Base-by-base conservation (phyloP, 2,888 invertebrate species). In the Lydus trimaculatus region DNA sequence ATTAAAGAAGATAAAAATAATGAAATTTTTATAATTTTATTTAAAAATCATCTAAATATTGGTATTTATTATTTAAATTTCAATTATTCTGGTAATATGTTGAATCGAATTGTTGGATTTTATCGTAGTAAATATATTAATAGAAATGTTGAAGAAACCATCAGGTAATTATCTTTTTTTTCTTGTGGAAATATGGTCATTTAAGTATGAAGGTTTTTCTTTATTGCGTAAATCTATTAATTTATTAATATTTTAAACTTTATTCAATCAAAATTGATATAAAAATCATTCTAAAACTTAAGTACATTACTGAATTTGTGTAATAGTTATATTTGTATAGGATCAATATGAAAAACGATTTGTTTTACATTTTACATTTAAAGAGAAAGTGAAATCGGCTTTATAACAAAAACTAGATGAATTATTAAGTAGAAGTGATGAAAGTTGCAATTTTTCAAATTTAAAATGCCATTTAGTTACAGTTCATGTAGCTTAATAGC, bases 71-170 rank as follows among this genome's bases (percentile, higher is more conserved):
- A 87, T 58, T 82, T 94, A 52, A 80, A 83, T 62, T 86, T 94
- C 59, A 83, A 88, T 39, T 95, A 91, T 77, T 84, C 84, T 71
- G 94, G 94, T 0, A 87, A 85, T 67, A 85, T 92, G 78, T 87
- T 87, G 23, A 87, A 89, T 69, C 90, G 90, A 74, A 90, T 92
- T 75, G 89, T 90, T 60, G 94, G 94, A 15, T 88, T 94, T 66
- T 94, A 94, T 83, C 88, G 89, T 76, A 93, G 94, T 73, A 86
- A 86, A 6, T 91, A 94, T 74, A 73, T 72, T 25, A 64, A 25
- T 43, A 13, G 6, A 5, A 43, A 5, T 36, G 2, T 25, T 4
- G 25, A 62, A 9, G 11, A 39, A 43, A 28, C 33, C 9, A n/a
- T n/a, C n/a, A 62, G 62, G 62, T 62, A 62, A 52, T 52, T 25